Evolutionary conservation across 2,888 invertebrate genomes (phyloP).

Genomic region (Drosophila austrosaltans): DNA sequence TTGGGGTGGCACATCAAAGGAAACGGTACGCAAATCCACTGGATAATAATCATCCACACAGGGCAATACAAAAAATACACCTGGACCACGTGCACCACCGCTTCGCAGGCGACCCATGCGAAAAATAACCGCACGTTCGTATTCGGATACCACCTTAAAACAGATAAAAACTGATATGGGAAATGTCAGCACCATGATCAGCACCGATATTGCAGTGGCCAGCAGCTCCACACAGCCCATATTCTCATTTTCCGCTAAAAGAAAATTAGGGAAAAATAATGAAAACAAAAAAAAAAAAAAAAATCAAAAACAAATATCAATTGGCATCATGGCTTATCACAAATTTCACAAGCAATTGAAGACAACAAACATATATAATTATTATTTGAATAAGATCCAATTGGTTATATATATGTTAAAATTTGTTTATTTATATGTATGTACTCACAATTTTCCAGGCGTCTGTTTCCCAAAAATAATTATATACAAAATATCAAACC

Average conservation of each 20-base stretch:
- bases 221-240: slow-evolving; percentile 90
- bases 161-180: slow-evolving; percentile 93
- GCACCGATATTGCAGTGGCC: slow-evolving; percentile 89
- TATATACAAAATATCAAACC: not conserved
- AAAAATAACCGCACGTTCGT: slow-evolving; percentile 95
- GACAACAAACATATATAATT: slow-evolving; percentile 28
- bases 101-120: slow-evolving; percentile 90
- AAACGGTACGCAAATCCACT: slow-evolving; percentile 96
- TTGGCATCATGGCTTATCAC: slow-evolving; percentile 19
- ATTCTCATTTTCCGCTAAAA: slow-evolving; percentile 85
- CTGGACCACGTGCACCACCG: slow-evolving; percentile 86
- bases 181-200: slow-evolving; percentile 90
- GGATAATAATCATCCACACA: slow-evolving; percentile 97
- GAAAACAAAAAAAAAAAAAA: not conserved
- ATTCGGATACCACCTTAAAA: slow-evolving; percentile 94
- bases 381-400: not conserved
- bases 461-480: too few species aligned
- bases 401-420: not conserved
- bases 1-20: slow-evolving; percentile 98
- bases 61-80: slow-evolving; percentile 96
- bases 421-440: not conserved
- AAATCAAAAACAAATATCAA: not conserved
- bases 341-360: slow-evolving; percentile 55
- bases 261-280: not conserved
- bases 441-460: too few species aligned